Base-by-base conservation (phyloP, 1,140 invertebrate genomes). In the Danaus plexippus region DNA sequence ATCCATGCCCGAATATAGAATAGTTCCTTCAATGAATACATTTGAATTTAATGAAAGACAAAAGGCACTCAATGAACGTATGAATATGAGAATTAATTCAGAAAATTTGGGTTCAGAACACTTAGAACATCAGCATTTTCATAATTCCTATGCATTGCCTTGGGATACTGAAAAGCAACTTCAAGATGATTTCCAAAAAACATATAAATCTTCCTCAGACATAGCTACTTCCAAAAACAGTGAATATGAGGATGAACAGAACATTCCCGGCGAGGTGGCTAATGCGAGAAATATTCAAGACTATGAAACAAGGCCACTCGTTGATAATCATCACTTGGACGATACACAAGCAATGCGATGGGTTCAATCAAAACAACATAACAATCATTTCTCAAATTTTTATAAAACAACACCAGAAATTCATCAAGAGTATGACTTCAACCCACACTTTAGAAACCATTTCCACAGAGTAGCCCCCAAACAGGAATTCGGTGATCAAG, bases 261-360 rank as follows among this genome's bases (percentile, higher is more conserved):
- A 48, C 22, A 43, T 2, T 15, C 32, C 40, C 13, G 15, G 1
- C 11, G 49, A 51, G 15, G 49, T 42, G 0, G 43, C 43, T 9
- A 11, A 22, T 13, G 11, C 43, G 11, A 42, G 49, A 43, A 32
- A 51, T 42, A 43, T 9, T 42, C 12, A 32, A 18, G 43, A 45
- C 49, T 45, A 46, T 22, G 41, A 57, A 11, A 22, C 18, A 52
- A 51, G 42, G 3, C 54, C 48, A 43, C 32, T 45, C 40, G 45
- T 9, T 8, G 54, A 56, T 10, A 47, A 57, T 43, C 54, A 57
- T 13, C 40, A 43, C 11, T 54, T 53, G 12, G 42, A 57, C 9
- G 48, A 55, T 32, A n/a, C 47, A 15, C 9, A n/a, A 51, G 50
- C 45, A 40, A 61, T 45, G 52, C 55, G 50, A n/a, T 59, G 52